Conservation (phyloP, 2,888 invertebrate genomes). For the Ypsolopha scabrella region DNA sequence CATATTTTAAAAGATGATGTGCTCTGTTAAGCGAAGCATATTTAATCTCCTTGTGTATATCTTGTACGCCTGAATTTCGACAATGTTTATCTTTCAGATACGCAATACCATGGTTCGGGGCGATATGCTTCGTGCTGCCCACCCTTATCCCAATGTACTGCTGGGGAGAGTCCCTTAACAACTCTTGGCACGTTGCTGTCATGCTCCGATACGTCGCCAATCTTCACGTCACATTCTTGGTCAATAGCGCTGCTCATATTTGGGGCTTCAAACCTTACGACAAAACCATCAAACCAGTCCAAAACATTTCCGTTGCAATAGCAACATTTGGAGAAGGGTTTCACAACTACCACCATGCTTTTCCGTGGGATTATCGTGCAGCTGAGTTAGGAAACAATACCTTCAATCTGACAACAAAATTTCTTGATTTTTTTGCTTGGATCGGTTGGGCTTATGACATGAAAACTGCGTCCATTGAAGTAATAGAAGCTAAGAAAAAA, state of each 20-base stretch:
- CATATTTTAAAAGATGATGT: no score
- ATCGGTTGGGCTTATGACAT: constrained; percentile 91
- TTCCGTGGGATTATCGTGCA: constrained; percentile 89
- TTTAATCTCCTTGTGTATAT: no score
- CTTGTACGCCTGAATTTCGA: no score
- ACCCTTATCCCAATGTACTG: constrained; percentile 79
- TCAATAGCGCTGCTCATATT: constrained; percentile 75
- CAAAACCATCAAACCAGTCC: constrained; percentile 71
- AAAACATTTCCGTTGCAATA: no score
- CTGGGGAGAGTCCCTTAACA: constrained; percentile 80
- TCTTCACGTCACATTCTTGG: constrained; percentile 90
- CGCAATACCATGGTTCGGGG: no score
- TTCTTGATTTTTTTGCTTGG: constrained; percentile 84
- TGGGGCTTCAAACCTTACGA: constrained; percentile 76
- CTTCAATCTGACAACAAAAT: constrained; percentile 79
- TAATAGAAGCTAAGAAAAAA: constrained; percentile 75
- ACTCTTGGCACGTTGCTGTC: constrained; percentile 76
- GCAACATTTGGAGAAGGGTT: constrained; percentile 80
- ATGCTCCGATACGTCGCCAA: constrained; percentile 83
- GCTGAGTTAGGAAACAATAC: constrained; percentile 81
- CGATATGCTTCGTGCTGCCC: constrained; percentile 79
- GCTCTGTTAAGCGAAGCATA: no score
- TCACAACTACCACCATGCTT: constrained; percentile 90
- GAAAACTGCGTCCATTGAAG: constrained; percentile 80
- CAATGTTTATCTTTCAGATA: no score